Base-by-base conservation (phyloP, 1,140 invertebrate genomes). In the Cydia splendana region DNA sequence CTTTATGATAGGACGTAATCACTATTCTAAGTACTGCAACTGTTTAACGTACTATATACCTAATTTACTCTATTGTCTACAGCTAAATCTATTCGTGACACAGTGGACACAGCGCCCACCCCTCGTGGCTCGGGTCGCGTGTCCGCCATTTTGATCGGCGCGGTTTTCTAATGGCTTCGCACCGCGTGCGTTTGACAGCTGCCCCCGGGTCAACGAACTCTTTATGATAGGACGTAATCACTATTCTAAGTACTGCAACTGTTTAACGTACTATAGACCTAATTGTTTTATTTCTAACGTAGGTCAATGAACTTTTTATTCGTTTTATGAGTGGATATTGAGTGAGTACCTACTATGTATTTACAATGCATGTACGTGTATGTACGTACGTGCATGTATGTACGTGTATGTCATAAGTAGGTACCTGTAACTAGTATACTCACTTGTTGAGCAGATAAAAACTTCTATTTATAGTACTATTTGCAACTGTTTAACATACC, bases 101-200 rank as follows among this genome's bases (percentile, higher is more conserved):
- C 65, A 67, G 28, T 34, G 65, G 65, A 67, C 30, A 38, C 28
- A 34, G n/a, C 28, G 30, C 12, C 12, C 30, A 38, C 28, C 65
- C 12, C 65, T 12, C 65, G 13, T 24, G 28, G 12, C 65, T 38
- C 65, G 13, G 24, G 65, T 67, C 24, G 65, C 65, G 65, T 71
- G 67, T 38, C 67, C n/a, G 67, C 67, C 67, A 71, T 71, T 42
- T 71, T 71, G 67, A 38, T 71, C 67, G 34, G 30, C 67, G 67
- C 4, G 30, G 67, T 38, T 71, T 71, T 71, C 34, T 71, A 71
- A 71, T 71, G 67, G 67, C 67, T 18, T 38, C 67, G 30, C n/a
- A 71, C 30, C 67, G 67, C 67, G 67, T 38, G 67, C 67, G 30
- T 71, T 71, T 71, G 67, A 71, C 67, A 71, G 67, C 67, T 71